Base-by-base conservation (phyloP, 1,140 invertebrate species). In the Orius insidiosus region DNA sequence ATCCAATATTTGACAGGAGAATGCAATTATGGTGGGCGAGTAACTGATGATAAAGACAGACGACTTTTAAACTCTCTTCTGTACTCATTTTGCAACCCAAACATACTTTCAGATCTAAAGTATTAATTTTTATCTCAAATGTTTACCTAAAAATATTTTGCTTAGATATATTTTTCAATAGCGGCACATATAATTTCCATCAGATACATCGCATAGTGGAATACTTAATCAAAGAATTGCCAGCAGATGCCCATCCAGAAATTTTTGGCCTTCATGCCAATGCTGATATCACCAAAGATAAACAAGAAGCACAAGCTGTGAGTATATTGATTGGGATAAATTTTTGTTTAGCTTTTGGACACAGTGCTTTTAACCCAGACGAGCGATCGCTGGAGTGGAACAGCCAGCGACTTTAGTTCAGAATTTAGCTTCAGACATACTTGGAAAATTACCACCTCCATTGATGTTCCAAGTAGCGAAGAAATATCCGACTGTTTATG, bases 11-110 rank as follows among this genome's bases (percentile, higher is more conserved):
- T 93, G 39, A 85, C 85, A 0, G 88, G 88, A 6, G 89, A 96
- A 63, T 94, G 88, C 60, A 93, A 94, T 63, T 96, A 96, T 58
- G 89, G 88, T n/a, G 88, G 89, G 1, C 67, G 87, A 47, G 87
- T 96, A 0, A 93, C 85, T 0, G 88, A 95, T 58, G 83, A 89
- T 58, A 87, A 87, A 65, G 90, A 96, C 64, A 67, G 87, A 38
- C 64, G 87, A 18, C 71, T 90, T 15, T 68, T 95, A 5, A 69
- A 77, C 48, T 85, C 85, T 9, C 59, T 88, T 19, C 66, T 94
- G 0, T 71, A 73, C 40, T 80, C 76, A 53, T 88, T 85, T 59
- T 92, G 85, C 57, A 86, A 78, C 57, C 58, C 65, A 2, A 60
- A 74, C 10, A 69, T 80, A 18, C 57, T 69, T 9, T 46, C 53